These are phyloP conservation scores for Hesperia comma DNA, from an alignment of 2,888 invertebrate species.

Conservation along the genomic window DNA sequence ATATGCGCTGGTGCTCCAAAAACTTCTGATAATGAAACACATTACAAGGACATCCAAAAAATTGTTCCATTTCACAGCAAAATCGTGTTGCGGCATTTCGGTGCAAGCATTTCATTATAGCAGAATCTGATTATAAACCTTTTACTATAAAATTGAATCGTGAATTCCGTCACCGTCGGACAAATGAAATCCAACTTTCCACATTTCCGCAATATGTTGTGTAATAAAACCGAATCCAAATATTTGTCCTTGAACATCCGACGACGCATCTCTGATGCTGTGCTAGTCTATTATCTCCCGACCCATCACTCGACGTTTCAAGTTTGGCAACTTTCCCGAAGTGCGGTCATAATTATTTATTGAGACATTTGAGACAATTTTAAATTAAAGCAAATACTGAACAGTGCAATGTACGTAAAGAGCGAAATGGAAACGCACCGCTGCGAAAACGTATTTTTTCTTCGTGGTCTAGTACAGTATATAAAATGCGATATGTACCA, in stretches of 20 bases:
- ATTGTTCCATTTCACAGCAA: neutral
- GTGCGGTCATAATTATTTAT: conserved; percentile 27
- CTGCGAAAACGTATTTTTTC: too few species aligned
- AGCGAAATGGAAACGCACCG: neutral
- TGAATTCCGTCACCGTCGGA: neutral
- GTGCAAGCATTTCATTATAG: conserved; percentile 2
- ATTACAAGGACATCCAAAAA: neutral
- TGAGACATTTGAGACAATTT: conserved; percentile 34
- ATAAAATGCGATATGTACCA: too few species aligned
- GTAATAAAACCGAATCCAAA: conserved; percentile 9
- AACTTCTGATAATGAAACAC: neutral
- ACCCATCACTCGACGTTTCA: conserved; percentile 19
- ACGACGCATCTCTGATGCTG: conserved; percentile 22
- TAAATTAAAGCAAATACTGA: conserved; percentile 32
- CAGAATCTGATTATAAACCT: neutral
- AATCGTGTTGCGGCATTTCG: neutral
- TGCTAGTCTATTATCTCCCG: conserved; percentile 20
- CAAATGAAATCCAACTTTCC: neutral
- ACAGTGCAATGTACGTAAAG: conserved; percentile 8
- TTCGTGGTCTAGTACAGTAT: neutral
- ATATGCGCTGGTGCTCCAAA: neutral
- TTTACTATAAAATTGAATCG: neutral
- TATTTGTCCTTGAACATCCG: conserved; percentile 14
- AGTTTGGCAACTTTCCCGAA: conserved; percentile 30
- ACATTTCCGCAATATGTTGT: conserved; percentile 7